Conservation (phyloP, 2,113 vertebrate genomes). For the Pseudopipra pipra region DNA sequence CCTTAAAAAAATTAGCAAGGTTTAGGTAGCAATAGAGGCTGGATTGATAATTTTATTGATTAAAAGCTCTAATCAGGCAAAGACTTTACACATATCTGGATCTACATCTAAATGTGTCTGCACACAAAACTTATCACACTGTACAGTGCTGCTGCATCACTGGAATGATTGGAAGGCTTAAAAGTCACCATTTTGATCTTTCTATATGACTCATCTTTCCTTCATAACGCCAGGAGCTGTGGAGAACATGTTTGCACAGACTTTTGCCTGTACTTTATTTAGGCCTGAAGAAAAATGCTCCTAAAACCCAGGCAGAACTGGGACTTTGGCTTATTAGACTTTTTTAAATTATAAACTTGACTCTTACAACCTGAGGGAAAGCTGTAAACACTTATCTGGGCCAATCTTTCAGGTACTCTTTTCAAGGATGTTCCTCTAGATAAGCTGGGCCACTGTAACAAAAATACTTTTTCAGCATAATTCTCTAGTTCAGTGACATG, state of each 20-base stretch:
- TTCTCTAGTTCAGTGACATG: slow-evolving; percentile 4
- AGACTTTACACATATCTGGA: background rate
- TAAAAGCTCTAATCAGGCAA: background rate
- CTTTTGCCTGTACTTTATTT: background rate
- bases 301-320: background rate
- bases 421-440: background rate
- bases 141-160: background rate
- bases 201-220: background rate
- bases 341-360: background rate
- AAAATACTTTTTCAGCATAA: background rate
- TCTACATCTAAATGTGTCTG: background rate
- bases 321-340: background rate
- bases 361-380: background rate
- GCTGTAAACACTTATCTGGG: background rate
- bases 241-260: background rate
- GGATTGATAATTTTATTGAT: background rate
- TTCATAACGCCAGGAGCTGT: background rate
- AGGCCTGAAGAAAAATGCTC: background rate
- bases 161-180: background rate
- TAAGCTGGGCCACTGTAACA: background rate
- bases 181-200: background rate
- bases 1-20: background rate
- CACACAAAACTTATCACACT: background rate
- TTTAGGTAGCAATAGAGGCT: background rate
- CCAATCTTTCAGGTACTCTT: background rate